These are phyloP conservation scores for Rhegmatorhina hoffmannsi DNA, from an alignment of 2,113 vertebrate genomes.

Conservation along the genomic window DNA sequence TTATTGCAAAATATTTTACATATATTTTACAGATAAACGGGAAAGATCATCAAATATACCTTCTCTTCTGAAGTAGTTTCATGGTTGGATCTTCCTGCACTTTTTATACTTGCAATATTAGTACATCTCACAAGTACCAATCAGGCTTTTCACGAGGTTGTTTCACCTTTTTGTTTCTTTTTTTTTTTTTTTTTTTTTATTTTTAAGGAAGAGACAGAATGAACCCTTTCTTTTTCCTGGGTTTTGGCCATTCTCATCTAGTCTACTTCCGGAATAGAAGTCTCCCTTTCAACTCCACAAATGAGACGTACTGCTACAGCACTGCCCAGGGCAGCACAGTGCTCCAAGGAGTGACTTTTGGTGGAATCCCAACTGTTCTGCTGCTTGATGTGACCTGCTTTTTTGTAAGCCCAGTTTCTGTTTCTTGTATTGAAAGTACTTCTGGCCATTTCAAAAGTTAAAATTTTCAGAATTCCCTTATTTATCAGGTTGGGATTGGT, in stretches of 20 bases:
- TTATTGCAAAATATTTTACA: neutral
- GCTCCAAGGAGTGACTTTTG: slow-evolving; percentile 85
- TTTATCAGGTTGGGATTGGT: neutral
- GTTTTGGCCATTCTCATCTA: slow-evolving; percentile 52
- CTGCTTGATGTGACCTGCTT: slow-evolving; percentile 88
- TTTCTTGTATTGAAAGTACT: neutral
- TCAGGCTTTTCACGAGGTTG: neutral
- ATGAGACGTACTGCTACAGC: slow-evolving; percentile 83
- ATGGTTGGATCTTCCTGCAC: neutral
- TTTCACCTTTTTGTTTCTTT: neutral
- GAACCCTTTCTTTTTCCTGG: slow-evolving; percentile 52
- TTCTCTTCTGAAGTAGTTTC: neutral
- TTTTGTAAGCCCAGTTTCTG: slow-evolving; percentile 72
- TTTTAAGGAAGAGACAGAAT: slow-evolving; percentile 44
- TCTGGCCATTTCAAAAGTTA: neutral
- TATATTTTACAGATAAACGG: neutral
- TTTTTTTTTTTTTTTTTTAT: neutral
- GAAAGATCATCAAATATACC: neutral
- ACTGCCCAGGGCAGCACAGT: slow-evolving; percentile 80
- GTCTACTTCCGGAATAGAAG: slow-evolving; percentile 61
- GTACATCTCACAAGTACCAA: neutral
- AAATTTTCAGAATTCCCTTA: neutral
- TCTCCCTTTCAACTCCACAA: slow-evolving; percentile 55
- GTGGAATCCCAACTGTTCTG: slow-evolving; percentile 88
- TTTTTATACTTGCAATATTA: neutral